Evolutionary conservation across 2,113 vertebrate genomes (phyloP).

Genomic region (Mobula hypostoma): DNA sequence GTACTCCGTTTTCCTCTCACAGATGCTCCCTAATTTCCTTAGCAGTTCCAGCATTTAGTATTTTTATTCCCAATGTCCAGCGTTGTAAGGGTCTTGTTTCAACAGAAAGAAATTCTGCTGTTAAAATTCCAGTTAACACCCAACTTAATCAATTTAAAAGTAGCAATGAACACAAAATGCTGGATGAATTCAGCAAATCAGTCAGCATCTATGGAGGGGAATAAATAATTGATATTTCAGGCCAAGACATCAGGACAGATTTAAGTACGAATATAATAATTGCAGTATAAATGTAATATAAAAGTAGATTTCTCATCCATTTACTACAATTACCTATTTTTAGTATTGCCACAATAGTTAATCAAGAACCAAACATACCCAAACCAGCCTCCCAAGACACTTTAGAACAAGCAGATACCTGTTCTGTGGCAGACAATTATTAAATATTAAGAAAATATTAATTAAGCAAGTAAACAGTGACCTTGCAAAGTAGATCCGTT

Average conservation of each 20-base stretch:
- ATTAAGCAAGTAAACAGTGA: slow-evolving; percentile 5
- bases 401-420: slow-evolving; percentile 41
- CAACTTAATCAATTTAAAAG: not conserved
- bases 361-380: slow-evolving; percentile 35
- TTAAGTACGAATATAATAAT: too few relatives aligned
- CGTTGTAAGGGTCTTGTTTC: too few relatives aligned
- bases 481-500: slow-evolving; percentile 35
- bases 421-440: slow-evolving; percentile 30
- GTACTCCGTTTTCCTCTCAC: too few relatives aligned
- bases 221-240: too few relatives aligned
- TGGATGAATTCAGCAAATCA: too few relatives aligned
- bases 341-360: not conserved
- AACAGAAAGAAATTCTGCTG: too few relatives aligned
- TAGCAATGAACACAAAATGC: not conserved
- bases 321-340: not conserved
- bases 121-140: not conserved
- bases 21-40: too few relatives aligned
- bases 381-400: not conserved
- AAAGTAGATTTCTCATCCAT: slow-evolving; percentile 1
- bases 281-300: not conserved
- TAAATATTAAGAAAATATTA: slow-evolving; percentile 42
- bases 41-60: too few relatives aligned
- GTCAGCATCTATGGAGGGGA: too few relatives aligned
- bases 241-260: too few relatives aligned
- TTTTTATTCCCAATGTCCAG: too few relatives aligned